Percentiles rank a stretch among this genome's conserved stretches.
phyloP scores from a whole-genome alignment of 2,888 invertebrate genomes.

The Empis livida region DNA sequence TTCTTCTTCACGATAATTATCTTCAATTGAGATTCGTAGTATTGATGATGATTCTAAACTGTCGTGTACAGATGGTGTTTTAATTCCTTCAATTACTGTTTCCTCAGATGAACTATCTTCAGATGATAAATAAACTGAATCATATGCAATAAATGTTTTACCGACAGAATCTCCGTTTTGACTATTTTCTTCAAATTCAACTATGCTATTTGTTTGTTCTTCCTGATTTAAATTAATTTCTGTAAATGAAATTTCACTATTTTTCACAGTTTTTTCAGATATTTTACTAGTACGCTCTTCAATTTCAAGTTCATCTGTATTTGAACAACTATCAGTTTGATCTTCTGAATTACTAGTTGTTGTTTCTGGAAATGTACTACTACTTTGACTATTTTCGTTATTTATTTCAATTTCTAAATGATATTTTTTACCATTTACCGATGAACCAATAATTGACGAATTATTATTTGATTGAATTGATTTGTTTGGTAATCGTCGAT shows the following conservation, averaged over 20 bases:
- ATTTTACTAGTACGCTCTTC: neutral
- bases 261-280: neutral
- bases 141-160: conserved; percentile 31
- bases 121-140: conserved; percentile 35
- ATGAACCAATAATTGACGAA: conserved; percentile 6
- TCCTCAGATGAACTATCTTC: conserved; percentile 31
- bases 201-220: too few species aligned
- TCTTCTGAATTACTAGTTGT: conserved; percentile 33
- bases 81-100: conserved; percentile 23
- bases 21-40: conserved; percentile 31
- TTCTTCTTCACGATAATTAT: conserved; percentile 25
- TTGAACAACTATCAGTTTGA: conserved; percentile 29
- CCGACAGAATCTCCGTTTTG: neutral
- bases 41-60: conserved; percentile 20
- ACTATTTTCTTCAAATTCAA: neutral
- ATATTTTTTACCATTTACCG: conserved; percentile 10
- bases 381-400: conserved; percentile 33
- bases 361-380: conserved; percentile 31
- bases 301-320: conserved; percentile 30
- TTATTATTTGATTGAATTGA: neutral
- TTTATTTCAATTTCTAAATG: conserved; percentile 13
- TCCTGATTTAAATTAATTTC: neutral
- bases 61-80: conserved; percentile 10
- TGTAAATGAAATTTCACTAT: neutral
- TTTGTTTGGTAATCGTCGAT: neutral